Conservation (phyloP, 2,797 vertebrate genomes). For the Cynodonichthys magdalenae region DNA sequence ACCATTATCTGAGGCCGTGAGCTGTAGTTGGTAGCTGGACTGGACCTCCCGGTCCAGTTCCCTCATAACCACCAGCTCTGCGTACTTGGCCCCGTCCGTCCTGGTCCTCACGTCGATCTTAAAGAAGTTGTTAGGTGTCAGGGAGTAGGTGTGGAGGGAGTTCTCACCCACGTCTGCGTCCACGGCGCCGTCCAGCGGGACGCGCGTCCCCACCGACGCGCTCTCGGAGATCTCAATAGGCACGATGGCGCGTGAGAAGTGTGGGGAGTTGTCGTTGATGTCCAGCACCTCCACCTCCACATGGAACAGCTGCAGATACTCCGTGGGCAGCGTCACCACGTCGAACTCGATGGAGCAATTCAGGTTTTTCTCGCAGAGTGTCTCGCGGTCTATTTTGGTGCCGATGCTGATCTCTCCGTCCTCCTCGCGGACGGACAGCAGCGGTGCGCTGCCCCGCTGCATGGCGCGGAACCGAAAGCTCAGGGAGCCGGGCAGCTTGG, state of each 20-base stretch:
- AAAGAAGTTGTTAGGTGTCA: slow-evolving; percentile 92
- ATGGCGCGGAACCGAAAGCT: slow-evolving; percentile 92
- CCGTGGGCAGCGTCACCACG: slow-evolving; percentile 94
- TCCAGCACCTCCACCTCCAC: slow-evolving; percentile 96
- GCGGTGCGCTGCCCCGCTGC: slow-evolving; percentile 87
- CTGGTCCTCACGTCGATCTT: slow-evolving; percentile 90
- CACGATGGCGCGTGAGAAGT: slow-evolving; percentile 91
- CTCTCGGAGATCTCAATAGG: slow-evolving; percentile 97
- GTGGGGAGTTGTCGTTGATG: slow-evolving; percentile 96
- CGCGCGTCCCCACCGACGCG: slow-evolving; percentile 91
- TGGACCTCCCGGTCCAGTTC: slow-evolving; percentile 92
- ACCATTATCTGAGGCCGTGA: slow-evolving; percentile 92
- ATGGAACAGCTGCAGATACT: slow-evolving; percentile 94
- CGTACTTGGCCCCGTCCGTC: slow-evolving; percentile 94
- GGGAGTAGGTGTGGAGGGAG: slow-evolving; percentile 90
- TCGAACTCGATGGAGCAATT: slow-evolving; percentile 98
- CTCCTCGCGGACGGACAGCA: slow-evolving; percentile 90
- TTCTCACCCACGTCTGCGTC: slow-evolving; percentile 96
- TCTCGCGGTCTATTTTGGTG: slow-evolving; percentile 93
- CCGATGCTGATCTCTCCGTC: slow-evolving; percentile 94
- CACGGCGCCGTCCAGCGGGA: slow-evolving; percentile 91
- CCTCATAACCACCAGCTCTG: slow-evolving; percentile 91
- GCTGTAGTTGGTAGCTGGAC: slow-evolving; percentile 90
- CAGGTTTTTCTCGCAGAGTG: slow-evolving; percentile 93
- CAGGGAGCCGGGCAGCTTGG: slow-evolving; percentile 86